Base-by-base conservation (phyloP, 2,113 vertebrate genomes). In the Sapajus apella region DNA sequence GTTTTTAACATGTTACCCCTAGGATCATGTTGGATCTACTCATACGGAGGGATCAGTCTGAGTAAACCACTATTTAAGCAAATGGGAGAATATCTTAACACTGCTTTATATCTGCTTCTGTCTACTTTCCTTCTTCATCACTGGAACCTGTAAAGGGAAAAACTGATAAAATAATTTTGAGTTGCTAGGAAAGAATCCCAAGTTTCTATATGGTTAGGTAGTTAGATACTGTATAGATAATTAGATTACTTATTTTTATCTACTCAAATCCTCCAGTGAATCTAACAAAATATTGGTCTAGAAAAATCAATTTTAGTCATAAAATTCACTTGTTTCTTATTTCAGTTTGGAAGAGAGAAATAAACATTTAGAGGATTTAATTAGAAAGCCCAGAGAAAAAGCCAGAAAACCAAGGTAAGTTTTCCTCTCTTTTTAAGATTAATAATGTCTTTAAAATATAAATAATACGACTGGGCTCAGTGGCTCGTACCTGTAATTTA, bases 311-410 rank as follows among this genome's bases (percentile, higher is more conserved):
- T 77, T 94, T 81, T 40, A 89, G 5, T 87, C n/a, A 82, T 81
- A 64, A 86, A 91, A 81, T 86, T 45, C 47, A 77, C 68, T 82
- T 94, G 8, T 66, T 97, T 97, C 37, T 93, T 93, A 45, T 61
- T 94, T 93, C 83, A 97, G 81, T 80, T 97, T 96, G 58, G 90
- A 97, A 97, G 84, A 97, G 89, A 96, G 88, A 96, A 98, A 98
- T 43, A 97, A 84, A 55, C 35, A 95, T 45, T 89, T 96, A 37
- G 79, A 96, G 97, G 87, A 96, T 90, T 93, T 58, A 88, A 82
- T 98, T 90, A 97, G 93, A 90, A 96, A 61, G 23, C 89, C 96
- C 47, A 95, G 82, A 93, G 95, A 56, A 8, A 93, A 73, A 95
- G 82, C 11, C 66, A 92, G 79, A 97, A 98, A 86, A 61, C 75